Percentiles rank a stretch among this genome's conserved stretches.
phyloP scores from a whole-genome alignment of 92 coral and sea anemone genomes.

The Epizoanthus fatuus region DNA sequence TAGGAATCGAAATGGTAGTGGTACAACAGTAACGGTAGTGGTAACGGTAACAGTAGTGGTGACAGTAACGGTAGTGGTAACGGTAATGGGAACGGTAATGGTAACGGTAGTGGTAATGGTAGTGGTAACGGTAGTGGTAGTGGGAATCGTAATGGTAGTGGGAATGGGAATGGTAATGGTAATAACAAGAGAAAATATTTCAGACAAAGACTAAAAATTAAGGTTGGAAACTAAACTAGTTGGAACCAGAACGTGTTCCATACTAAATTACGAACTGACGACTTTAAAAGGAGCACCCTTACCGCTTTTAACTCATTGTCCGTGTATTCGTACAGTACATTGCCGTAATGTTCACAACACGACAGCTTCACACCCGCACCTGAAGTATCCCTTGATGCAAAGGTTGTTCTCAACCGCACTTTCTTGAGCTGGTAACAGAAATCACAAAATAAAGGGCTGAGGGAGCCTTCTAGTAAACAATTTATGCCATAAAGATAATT shows the following conservation, averaged over 20 bases:
- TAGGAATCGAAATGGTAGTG: background rate
- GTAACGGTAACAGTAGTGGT: background rate
- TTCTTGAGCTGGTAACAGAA: conserved; percentile 56
- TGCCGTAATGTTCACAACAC: conserved; percentile 70
- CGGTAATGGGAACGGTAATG: background rate
- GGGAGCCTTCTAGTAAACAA: too few species aligned
- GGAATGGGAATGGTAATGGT: background rate
- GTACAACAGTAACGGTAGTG: background rate
- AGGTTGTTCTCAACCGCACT: conserved; percentile 70
- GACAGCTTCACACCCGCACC: conserved; percentile 64
- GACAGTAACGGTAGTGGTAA: background rate
- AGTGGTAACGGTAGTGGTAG: background rate
- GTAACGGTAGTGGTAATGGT: background rate
- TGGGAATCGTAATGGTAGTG: background rate
- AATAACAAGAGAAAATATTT: background rate
- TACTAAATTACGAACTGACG: background rate
- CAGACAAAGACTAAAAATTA: background rate
- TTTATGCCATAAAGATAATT: too few species aligned
- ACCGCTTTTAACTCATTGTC: conserved; percentile 65
- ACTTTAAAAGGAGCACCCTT: background rate
- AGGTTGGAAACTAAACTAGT: background rate
- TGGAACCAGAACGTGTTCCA: too few species aligned
- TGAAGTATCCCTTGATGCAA: conserved; percentile 71
- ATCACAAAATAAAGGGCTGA: too few species aligned
- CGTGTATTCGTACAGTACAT: conserved; percentile 62